Evolutionary conservation across 1,140 invertebrate species (phyloP), one percentile per base, ranked within the genome.

Genomic region (Medauroidea extradentata): DNA sequence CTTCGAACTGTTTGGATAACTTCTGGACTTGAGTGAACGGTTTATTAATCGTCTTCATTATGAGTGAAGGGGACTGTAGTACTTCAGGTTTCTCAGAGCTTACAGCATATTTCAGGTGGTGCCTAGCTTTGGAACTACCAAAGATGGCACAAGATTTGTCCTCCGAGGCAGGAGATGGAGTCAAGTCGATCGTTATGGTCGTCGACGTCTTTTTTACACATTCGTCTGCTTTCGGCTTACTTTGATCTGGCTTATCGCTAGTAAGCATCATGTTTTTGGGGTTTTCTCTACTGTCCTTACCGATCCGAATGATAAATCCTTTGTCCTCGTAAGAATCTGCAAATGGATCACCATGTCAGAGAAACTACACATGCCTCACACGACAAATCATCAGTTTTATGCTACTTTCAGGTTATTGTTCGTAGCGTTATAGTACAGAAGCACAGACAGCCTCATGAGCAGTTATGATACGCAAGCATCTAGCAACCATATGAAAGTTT

Each of bases 141-240:
- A 34, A 34, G 5, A 34, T 4, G 29, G 29, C 29, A 34, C 29
- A 4, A 11, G 29, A 11, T 34, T 34, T 46, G 4, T 46, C 44
- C 9, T 46, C 24, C 3, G 27, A 43, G 16, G 64, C 65, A 11
- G 71, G 67, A 25, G 69, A 68, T 18, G 72, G 72, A n/a, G 71
- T 66, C n/a, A 75, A 62, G 62, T 75, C 74, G 19, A 77, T 75
- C 8, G 71, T 74, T 57, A 75, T 75, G 68, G 73, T 77, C 8
- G 72, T 76, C 8, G 72, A 34, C 4, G 29, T 34, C 29, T 34
- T 34, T 73, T 11, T 70, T 72, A 3, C 66, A 73, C 21, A 63
- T 69, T 53, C 63, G 67, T 38, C 38, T 27, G 34, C 23, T 25
- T 2, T 55, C 23, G 21, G 14, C 8, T 16, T 55, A 24, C 8